Percentiles rank a stretch among this genome's conserved stretches.
Evolutionary conservation across 2,888 invertebrate species (phyloP).

Genomic region (Julus scandinavius): DNA sequence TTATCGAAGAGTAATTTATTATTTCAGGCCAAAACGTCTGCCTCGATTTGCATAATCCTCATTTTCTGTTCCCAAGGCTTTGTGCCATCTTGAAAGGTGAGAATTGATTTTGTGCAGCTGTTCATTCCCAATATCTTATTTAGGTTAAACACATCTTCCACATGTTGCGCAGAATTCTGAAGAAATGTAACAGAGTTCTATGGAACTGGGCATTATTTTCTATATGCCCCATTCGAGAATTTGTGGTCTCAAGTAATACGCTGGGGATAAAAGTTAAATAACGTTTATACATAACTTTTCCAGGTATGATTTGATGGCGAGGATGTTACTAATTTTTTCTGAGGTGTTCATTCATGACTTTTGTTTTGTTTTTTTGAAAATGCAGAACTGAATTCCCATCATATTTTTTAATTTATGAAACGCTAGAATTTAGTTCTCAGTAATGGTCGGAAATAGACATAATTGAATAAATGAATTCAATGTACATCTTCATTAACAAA

Average conservation of each 20-base stretch:
- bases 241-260: not conserved
- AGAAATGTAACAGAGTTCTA: not conserved
- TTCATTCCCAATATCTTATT: not conserved
- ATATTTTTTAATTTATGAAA: not conserved
- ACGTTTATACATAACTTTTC: conserved; percentile 12
- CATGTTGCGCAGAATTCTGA: not conserved
- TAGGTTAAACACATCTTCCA: not conserved
- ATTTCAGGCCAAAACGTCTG: not conserved
- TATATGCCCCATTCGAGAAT: not conserved
- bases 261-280: not conserved
- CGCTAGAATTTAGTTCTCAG: conserved; percentile 42
- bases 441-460: not conserved
- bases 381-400: not conserved
- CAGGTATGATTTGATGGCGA: not conserved
- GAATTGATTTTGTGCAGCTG: conserved; percentile 23
- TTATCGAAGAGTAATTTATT: conserved; percentile 22
- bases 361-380: conserved; percentile 13
- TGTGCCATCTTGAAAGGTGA: not conserved
- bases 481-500: conserved; percentile 28
- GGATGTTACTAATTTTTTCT: not conserved
- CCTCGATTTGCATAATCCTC: not conserved
- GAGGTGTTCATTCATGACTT: not conserved
- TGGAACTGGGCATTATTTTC: not conserved
- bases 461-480: conserved; percentile 32
- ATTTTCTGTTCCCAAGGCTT: not conserved